Evolutionary conservation across 2,113 vertebrate genomes (phyloP), one percentile per base, ranked within the genome.

Genomic region (Dicrurus megarhynchus): DNA sequence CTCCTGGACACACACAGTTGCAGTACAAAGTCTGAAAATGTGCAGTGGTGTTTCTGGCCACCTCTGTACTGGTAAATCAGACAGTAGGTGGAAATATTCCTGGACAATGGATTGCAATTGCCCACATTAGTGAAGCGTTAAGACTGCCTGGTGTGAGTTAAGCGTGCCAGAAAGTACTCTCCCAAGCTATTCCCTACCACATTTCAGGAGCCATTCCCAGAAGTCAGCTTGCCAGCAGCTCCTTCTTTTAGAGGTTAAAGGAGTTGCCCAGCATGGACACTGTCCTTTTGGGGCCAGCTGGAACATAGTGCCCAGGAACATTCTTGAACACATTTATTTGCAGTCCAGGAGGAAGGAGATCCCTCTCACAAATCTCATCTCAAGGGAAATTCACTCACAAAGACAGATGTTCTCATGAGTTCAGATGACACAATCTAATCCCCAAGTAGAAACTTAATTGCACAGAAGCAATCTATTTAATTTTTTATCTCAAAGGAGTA

Each of bases 51-150:
- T 74, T 41, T 67, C 32, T 80, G 70, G 26, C 41, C 46, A 53
- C 37, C n/a, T 65, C 65, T 70, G 39, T 71, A 24, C 56, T 61
- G 12, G 7, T 80, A 69, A 85, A 85, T 93, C 82, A 88, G 67
- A 59, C n/a, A 69, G 75, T 33, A 90, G 79, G 57, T 93, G 71
- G 63, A 92, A 90, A 80, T 84, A 83, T 88, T 94, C 85, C 75
- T 83, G 86, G 79, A 80, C 82, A 65, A 85, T 69, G 70, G 46
- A 37, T 63, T 84, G 73, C 39, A 71, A 81, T 81, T 95, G 92
- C 35, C 69, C 64, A 71, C 1, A 1, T 56, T 75, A 78, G 28
- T 44, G 73, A 95, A 87, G 60, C 2, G 0, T 96, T 94, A 90
- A 93, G 79, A 39, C 63, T 86, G 67, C 82, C 42, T 59, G 55